A percentile compares a stretch with the other conserved stretches of the same genome.
These are phyloP conservation scores for Eremophila alpestris DNA, from an alignment of 2,797 vertebrate species.

Conservation along the genomic window DNA sequence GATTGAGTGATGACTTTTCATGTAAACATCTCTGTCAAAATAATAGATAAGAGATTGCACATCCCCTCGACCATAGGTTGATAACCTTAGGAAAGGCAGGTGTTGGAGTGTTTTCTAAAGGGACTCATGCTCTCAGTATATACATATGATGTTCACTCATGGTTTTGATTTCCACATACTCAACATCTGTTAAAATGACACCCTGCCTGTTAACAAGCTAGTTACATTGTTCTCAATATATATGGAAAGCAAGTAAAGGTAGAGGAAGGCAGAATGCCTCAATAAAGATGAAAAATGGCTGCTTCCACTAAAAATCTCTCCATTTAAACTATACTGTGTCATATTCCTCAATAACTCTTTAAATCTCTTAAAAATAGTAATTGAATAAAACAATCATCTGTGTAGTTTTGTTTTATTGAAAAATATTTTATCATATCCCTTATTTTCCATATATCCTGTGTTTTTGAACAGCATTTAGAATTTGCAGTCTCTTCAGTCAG, in stretches of 20 bases:
- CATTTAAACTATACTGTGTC: background rate
- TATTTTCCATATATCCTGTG: background rate
- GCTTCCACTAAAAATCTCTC: background rate
- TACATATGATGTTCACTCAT: conserved; percentile 57
- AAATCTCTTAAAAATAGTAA: background rate
- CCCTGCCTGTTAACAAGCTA: conserved; percentile 36
- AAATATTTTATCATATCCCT: background rate
- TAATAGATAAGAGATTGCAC: conserved; percentile 18
- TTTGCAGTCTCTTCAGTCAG: background rate
- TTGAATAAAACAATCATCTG: background rate
- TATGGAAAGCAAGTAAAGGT: conserved; percentile 19
- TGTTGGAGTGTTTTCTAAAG: conserved; percentile 42
- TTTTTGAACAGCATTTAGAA: background rate
- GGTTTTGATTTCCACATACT: conserved; percentile 42
- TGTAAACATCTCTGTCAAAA: background rate
- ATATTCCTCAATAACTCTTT: background rate
- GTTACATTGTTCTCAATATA: conserved; percentile 2
- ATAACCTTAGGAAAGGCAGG: conserved; percentile 65
- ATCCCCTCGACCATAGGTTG: conserved; percentile 29
- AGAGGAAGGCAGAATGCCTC: background rate
- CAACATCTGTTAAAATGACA: conserved; percentile 64
- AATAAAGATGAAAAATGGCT: background rate
- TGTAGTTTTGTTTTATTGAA: background rate
- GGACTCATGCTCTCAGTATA: conserved; percentile 53
- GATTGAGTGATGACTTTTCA: background rate